phyloP scores from a whole-genome alignment of 2,797 vertebrate genomes.

The Meda fulgida region DNA sequence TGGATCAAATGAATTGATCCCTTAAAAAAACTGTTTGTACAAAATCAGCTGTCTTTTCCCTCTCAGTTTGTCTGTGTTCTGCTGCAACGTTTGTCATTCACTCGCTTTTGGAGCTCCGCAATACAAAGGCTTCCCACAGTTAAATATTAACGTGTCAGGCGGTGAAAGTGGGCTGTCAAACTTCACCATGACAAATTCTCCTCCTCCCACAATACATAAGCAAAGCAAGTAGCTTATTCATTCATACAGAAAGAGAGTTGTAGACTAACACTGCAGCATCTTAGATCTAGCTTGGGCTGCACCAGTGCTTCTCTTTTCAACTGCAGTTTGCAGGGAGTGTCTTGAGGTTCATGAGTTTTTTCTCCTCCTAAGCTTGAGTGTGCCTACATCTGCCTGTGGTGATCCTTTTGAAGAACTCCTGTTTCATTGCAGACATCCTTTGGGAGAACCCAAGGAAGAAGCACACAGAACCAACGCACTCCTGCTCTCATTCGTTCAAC shows the following conservation, averaged over 20 bases:
- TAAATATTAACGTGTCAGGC: conserved; percentile 36
- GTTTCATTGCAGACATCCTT: conserved; percentile 29
- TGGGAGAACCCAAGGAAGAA: conserved; percentile 36
- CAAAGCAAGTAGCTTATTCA: conserved; percentile 14
- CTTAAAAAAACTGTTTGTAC: not conserved
- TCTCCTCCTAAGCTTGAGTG: conserved; percentile 2
- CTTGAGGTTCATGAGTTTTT: not conserved
- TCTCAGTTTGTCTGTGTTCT: conserved; percentile 1
- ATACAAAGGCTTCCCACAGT: conserved; percentile 27
- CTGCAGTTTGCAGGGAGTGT: conserved; percentile 22
- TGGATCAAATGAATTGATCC: not conserved
- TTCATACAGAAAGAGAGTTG: conserved; percentile 13
- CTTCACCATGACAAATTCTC: conserved; percentile 19
- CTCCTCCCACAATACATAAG: not conserved
- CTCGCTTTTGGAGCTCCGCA: not conserved
- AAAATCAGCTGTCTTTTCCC: not conserved
- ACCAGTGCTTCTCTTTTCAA: not conserved
- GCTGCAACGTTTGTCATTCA: conserved; percentile 17
- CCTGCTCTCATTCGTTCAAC: conserved; percentile 16
- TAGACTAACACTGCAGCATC: not conserved
- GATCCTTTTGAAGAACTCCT: conserved; percentile 25
- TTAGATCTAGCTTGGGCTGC: not conserved
- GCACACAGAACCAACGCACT: conserved; percentile 5
- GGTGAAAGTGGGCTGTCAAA: conserved; percentile 41
- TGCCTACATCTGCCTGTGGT: conserved; percentile 10